Percentiles rank a stretch among this genome's conserved stretches.
These are phyloP conservation scores for Anastrepha obliqua DNA, from an alignment of 1,140 invertebrate species.

Conservation along the genomic window DNA sequence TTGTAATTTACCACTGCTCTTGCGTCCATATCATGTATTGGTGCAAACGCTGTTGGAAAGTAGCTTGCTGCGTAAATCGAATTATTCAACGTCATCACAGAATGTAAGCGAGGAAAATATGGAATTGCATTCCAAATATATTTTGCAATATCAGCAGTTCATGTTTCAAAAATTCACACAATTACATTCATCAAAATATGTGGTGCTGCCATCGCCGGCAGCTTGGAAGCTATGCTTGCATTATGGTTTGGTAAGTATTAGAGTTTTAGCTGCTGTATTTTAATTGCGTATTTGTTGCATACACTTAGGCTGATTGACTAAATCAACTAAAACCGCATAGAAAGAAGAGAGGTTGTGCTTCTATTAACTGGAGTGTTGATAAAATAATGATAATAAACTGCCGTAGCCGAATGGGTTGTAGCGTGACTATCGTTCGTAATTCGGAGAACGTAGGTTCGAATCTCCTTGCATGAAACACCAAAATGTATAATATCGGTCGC, in stretches of 20 bases:
- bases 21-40: neutral
- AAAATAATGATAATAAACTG: too few relatives aligned
- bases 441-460: too few relatives aligned
- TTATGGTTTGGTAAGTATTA: conserved; percentile 16
- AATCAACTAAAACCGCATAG: too few relatives aligned
- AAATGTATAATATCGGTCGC: too few relatives aligned
- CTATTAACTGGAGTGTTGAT: too few relatives aligned
- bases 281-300: neutral
- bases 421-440: too few relatives aligned
- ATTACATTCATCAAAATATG: neutral
- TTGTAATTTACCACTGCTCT: neutral
- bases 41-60: neutral
- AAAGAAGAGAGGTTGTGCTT: too few relatives aligned
- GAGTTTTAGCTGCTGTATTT: neutral
- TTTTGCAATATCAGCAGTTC: neutral
- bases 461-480: too few relatives aligned
- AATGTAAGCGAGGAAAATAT: neutral
- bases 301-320: neutral
- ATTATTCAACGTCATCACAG: neutral
- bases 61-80: neutral
- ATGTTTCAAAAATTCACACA: conserved; percentile 4
- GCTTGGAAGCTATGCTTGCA: conserved; percentile 20
- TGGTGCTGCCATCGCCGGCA: neutral
- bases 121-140: neutral
- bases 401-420: too few relatives aligned